These are phyloP conservation scores for Bicyclus anynana DNA, from an alignment of 1,140 invertebrate genomes.

Conservation along the genomic window DNA sequence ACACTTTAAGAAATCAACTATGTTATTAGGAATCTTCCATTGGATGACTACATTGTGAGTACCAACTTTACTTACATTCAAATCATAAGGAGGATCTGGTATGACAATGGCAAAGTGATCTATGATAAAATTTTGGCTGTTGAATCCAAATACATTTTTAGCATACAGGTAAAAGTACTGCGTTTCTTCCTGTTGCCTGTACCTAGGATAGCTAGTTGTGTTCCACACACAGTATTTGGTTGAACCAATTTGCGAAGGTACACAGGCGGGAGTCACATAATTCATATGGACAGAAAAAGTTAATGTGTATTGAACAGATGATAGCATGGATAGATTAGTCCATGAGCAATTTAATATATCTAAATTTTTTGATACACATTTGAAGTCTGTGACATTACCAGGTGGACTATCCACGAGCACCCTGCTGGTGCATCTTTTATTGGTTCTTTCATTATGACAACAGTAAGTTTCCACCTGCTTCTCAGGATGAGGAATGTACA, in stretches of 20 bases:
- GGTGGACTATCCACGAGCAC: slow-evolving; percentile 68
- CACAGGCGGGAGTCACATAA: slow-evolving; percentile 37
- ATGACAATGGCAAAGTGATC: slow-evolving; percentile 81
- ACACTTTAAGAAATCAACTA: slow-evolving; percentile 77
- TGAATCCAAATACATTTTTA: slow-evolving; percentile 77
- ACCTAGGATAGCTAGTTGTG: slow-evolving; percentile 77
- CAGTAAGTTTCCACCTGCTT: slow-evolving; percentile 44
- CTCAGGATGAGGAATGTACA: slow-evolving; percentile 46
- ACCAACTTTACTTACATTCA: slow-evolving; percentile 77
- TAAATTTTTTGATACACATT: slow-evolving; percentile 82
- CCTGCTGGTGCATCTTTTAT: slow-evolving; percentile 46
- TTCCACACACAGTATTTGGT: slow-evolving; percentile 74
- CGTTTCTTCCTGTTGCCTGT: slow-evolving; percentile 78
- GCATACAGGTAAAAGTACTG: slow-evolving; percentile 78
- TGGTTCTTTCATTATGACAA: slow-evolving; percentile 48
- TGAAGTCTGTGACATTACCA: slow-evolving; percentile 78
- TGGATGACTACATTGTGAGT: slow-evolving; percentile 77
- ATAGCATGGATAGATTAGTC: slow-evolving; percentile 77
- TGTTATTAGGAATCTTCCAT: slow-evolving; percentile 79
- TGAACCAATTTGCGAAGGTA: slow-evolving; percentile 52
- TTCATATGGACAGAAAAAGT: slow-evolving; percentile 69
- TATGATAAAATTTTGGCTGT: slow-evolving; percentile 71
- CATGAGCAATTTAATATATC: slow-evolving; percentile 82
- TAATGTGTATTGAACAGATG: slow-evolving; percentile 78
- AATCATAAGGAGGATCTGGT: slow-evolving; percentile 77